Evolutionary conservation across 2,888 invertebrate genomes (phyloP).

Genomic region (Polydrusus tereticollis): DNA sequence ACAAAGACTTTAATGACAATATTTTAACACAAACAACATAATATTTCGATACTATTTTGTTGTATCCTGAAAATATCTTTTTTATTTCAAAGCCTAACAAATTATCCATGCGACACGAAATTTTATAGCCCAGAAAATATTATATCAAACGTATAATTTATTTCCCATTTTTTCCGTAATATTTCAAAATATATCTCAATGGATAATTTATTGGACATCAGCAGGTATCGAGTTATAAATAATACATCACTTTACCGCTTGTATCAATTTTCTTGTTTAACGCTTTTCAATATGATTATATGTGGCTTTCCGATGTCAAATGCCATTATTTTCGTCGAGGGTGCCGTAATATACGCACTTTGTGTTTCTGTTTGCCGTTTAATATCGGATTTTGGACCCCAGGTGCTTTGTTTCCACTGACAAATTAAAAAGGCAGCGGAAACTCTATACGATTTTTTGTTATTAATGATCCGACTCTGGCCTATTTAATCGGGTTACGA

Average conservation of each 20-base stretch:
- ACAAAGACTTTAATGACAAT: no score
- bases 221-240: conserved; percentile 9
- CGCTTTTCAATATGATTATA: conserved; percentile 21
- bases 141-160: background rate
- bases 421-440: conserved; percentile 46
- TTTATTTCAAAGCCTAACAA: background rate
- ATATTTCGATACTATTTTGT: background rate
- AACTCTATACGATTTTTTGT: conserved; percentile 30
- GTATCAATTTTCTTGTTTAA: conserved; percentile 21
- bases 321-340: conserved; percentile 31
- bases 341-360: conserved; percentile 26
- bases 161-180: background rate
- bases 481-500: conserved; percentile 35
- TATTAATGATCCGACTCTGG: conserved; percentile 34
- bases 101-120: background rate
- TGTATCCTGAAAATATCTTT: background rate
- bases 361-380: conserved; percentile 39
- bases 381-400: conserved; percentile 38
- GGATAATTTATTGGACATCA: background rate
- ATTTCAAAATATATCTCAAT: background rate
- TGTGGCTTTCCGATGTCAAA: conserved; percentile 26
- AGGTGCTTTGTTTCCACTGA: conserved; percentile 46
- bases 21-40: no score
- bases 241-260: background rate
- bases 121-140: background rate